phyloP scores from a whole-genome alignment of 2,888 invertebrate genomes.

The Palloptera scutellata region DNA sequence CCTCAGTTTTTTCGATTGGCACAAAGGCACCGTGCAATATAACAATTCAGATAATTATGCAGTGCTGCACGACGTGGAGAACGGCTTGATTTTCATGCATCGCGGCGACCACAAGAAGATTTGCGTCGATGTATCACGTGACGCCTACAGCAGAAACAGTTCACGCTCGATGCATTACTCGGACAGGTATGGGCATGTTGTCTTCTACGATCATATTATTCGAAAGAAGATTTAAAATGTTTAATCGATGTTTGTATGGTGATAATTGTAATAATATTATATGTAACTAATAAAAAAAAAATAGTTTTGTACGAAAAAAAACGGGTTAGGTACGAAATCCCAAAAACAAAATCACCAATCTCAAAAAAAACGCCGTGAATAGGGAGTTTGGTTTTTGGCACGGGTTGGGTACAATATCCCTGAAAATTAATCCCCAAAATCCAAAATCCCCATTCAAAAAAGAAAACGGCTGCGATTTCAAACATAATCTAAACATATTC shows the following conservation, averaged over 20 bases:
- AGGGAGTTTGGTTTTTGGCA: too few species aligned
- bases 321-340: too few species aligned
- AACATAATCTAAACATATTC: too few species aligned
- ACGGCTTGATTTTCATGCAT: constrained; percentile 81
- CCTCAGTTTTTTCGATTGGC: constrained; percentile 77
- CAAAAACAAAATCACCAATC: too few species aligned
- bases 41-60: constrained; percentile 82
- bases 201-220: constrained; percentile 82
- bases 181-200: constrained; percentile 75
- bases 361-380: too few species aligned
- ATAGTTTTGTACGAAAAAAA: too few species aligned
- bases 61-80: constrained; percentile 76
- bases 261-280: neutral
- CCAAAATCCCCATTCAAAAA: too few species aligned
- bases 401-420: too few species aligned
- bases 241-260: neutral
- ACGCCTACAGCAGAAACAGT: constrained; percentile 73
- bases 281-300: too few species aligned
- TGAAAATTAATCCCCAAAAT: too few species aligned
- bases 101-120: constrained; percentile 80
- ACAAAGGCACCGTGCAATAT: constrained; percentile 73
- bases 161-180: constrained; percentile 71
- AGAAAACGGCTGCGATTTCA: too few species aligned
- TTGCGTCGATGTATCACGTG: constrained; percentile 71
- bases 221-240: constrained; percentile 67